Evolutionary conservation across 2,113 vertebrate species (phyloP).

Genomic region (Hemibagrus wyckioides): DNA sequence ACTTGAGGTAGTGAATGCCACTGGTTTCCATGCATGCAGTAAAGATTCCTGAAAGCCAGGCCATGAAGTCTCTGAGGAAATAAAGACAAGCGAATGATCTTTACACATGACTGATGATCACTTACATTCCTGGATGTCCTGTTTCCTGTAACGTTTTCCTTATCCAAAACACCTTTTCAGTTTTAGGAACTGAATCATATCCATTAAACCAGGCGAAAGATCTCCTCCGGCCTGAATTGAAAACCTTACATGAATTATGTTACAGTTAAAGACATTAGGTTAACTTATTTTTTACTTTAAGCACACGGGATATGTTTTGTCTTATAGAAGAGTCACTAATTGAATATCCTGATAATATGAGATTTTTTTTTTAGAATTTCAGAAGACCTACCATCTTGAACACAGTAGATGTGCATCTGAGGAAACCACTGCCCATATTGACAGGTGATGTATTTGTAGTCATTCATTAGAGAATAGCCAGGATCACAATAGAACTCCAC

Average conservation of each 20-base stretch:
- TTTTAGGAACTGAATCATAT: neutral
- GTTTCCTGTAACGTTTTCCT: slow-evolving; percentile 1
- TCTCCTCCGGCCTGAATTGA: neutral
- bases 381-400: slow-evolving; percentile 74
- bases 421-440: slow-evolving; percentile 87
- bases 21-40: slow-evolving; percentile 86
- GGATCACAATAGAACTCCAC: slow-evolving; percentile 87
- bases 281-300: neutral
- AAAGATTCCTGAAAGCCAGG: slow-evolving; percentile 79
- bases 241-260: neutral
- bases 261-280: neutral
- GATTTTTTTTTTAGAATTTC: neutral
- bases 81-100: neutral
- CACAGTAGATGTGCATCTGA: slow-evolving; percentile 81
- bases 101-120: neutral
- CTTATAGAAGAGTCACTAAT: neutral
- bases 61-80: slow-evolving; percentile 78
- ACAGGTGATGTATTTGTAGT: slow-evolving; percentile 89
- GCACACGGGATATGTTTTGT: neutral
- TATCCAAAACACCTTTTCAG: neutral
- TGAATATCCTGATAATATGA: neutral
- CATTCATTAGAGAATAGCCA: slow-evolving; percentile 82
- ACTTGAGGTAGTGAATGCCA: slow-evolving; percentile 84
- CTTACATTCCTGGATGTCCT: neutral
- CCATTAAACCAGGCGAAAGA: neutral